These are phyloP conservation scores for Aplodontia rufa DNA, from an alignment of 2,113 vertebrate species.

Conservation along the genomic window DNA sequence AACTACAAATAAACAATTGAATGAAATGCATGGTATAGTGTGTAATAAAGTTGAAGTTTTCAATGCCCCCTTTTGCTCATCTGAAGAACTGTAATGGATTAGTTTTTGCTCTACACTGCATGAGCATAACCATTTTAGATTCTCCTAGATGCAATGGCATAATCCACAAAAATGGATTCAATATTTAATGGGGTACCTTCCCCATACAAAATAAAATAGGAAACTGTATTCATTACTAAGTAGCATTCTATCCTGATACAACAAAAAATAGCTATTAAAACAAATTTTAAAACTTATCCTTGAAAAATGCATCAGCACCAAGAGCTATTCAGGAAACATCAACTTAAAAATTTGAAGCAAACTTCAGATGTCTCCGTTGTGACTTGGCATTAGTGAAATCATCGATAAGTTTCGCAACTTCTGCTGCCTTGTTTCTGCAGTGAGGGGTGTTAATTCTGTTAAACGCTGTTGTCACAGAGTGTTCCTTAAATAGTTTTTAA, in stretches of 20 bases:
- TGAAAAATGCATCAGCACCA: neutral
- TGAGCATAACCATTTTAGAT: neutral
- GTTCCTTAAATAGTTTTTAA: conserved; percentile 77
- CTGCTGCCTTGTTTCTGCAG: conserved; percentile 57
- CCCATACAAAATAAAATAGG: neutral
- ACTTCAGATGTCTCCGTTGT: neutral
- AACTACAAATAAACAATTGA: neutral
- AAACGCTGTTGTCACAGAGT: conserved; percentile 62
- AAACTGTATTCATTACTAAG: neutral
- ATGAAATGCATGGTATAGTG: neutral
- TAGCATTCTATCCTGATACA: neutral
- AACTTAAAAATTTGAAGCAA: conserved; percentile 32
- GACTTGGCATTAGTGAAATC: conserved; percentile 14
- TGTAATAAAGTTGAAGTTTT: neutral
- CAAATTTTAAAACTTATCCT: conserved; percentile 16
- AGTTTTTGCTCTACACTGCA: neutral
- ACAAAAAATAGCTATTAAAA: neutral
- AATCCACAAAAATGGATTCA: neutral
- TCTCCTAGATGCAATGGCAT: neutral
- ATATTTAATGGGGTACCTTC: neutral
- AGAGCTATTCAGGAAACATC: neutral
- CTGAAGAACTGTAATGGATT: neutral
- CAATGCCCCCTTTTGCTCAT: neutral
- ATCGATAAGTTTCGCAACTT: conserved; percentile 35
- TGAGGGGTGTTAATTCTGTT: conserved; percentile 60